Evolutionary conservation across 1,140 invertebrate species (phyloP), one percentile per base, ranked within the genome.

Genomic region (Dryas iulia): DNA sequence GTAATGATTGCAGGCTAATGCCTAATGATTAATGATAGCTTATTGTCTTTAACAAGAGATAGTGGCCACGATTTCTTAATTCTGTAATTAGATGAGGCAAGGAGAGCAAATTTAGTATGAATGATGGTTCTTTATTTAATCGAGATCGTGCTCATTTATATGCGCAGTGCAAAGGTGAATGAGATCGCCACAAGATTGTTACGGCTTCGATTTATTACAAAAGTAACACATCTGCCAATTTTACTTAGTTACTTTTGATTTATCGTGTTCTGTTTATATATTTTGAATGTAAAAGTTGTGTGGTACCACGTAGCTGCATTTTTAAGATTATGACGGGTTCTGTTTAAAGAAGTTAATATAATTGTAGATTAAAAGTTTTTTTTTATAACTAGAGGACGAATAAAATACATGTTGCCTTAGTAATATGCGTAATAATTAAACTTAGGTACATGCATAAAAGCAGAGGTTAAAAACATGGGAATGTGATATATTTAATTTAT

Each of bases 21-120:
- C 81, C 77, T 61, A 75, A 73, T 90, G 86, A 90, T 88, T 90
- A 84, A 90, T 88, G 87, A 82, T 85, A 73, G 76, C 75, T 81
- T 87, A 84, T 88, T 84, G 82, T 89, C 84, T 82, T 77, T 78
- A 78, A 82, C 79, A 70, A 81, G 79, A 81, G 84, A 85, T 83
- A 81, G 83, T 79, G 81, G 76, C 71, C 78, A 77, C 83, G 81
- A 88, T 88, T 88, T 89, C 86, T 86, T 89, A 86, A 88, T 89
- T 86, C 83, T 64, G 76, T 87, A 83, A 88, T 90, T 88, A 87
- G 81, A 80, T 77, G 79, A 78, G 82, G 83, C 74, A 82, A 85
- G 58, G 69, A 71, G 72, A 77, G 63, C 74, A 76, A 76, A 78
- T 80, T 79, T 62, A 11, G 72, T 62, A 83, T 82, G 86, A 88